Base-by-base conservation (phyloP, 1,140 invertebrate genomes). In the Cepaea nemoralis region DNA sequence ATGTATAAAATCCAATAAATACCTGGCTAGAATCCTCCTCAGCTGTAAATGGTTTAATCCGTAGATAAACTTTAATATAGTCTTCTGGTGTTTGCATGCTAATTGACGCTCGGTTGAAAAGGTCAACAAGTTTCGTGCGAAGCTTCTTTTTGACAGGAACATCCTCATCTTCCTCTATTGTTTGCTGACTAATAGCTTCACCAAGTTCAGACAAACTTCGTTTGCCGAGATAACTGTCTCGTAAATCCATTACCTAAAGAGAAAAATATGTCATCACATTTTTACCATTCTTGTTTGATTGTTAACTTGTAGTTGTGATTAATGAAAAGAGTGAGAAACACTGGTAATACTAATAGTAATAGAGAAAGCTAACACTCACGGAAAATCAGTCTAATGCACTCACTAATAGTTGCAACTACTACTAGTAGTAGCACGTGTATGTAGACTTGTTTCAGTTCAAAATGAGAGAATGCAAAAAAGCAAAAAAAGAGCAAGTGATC, bases 21-120 rank as follows among this genome's bases (percentile, higher is more conserved):
- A 89, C 90, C 87, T 89, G 87, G 70, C 89, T 86, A 83, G 88
- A 87, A 24, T 85, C 80, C 24, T 91, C 90, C 27, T 86, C 82
- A 39, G 83, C 59, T n/a, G 86, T 85, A 74, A 90, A 88, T 14
- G 90, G 90, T 70, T 89, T 83, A 40, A 91, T 85, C 14, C 90
- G 69, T 0, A 91, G 82, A 67, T 86, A 91, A 24, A 90, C 88
- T 81, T 88, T 87, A 86, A 91, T 88, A 55, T 86, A 86, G n/a
- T 91, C 90, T 63, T 82, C 77, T 10, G 66, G 45, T 5, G 22
- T 24, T 42, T 3, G 31, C 27, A 69, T 19, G n/a, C 66, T 27
- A 12, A 70, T 39, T 67, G 78, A 73, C 24, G 78, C 67, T 42
- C 69, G 42, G 31, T 80, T 73, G 31, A 80, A 80, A 3, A 80